Evolutionary conservation across 2,888 invertebrate genomes (phyloP).

Genomic region (Camptogramma bilineatum): DNA sequence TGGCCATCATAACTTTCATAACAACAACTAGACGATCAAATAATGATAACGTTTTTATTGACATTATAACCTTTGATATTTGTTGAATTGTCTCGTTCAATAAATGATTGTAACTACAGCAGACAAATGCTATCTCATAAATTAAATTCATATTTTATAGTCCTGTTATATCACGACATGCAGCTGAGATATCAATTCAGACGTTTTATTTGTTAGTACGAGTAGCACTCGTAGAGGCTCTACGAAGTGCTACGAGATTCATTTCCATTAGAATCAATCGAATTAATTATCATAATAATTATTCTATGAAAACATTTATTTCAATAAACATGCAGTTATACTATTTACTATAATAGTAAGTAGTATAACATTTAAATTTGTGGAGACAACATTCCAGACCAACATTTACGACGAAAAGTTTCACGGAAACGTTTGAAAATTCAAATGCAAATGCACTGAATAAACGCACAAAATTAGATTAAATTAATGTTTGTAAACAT

Average conservation of each 20-base stretch:
- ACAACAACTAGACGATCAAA: too few relatives aligned
- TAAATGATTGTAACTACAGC: not conserved
- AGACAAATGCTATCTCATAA: not conserved
- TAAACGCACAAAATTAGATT: conserved; percentile 59
- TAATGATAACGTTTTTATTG: not conserved
- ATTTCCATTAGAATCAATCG: not conserved
- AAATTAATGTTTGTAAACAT: conserved; percentile 78
- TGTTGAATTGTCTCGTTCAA: not conserved
- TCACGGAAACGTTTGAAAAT: conserved; percentile 24
- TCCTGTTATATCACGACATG: not conserved
- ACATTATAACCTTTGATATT: not conserved
- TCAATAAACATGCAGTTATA: not conserved
- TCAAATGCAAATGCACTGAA: conserved; percentile 42
- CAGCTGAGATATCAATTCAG: not conserved
- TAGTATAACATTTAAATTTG: conserved; percentile 5
- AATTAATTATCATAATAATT: not conserved
- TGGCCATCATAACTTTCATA: too few relatives aligned
- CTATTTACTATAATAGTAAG: not conserved
- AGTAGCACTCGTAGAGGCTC: conserved; percentile 24
- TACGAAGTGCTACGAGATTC: conserved; percentile 27
- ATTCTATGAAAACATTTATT: not conserved
- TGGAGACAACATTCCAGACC: conserved; percentile 13
- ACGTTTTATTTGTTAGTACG: not conserved
- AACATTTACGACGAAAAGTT: conserved; percentile 15
- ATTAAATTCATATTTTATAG: not conserved